A percentile compares a stretch with the other conserved stretches of the same genome.
phyloP scores from a whole-genome alignment of 2,113 vertebrate species.

The Psittacus erithacus region DNA sequence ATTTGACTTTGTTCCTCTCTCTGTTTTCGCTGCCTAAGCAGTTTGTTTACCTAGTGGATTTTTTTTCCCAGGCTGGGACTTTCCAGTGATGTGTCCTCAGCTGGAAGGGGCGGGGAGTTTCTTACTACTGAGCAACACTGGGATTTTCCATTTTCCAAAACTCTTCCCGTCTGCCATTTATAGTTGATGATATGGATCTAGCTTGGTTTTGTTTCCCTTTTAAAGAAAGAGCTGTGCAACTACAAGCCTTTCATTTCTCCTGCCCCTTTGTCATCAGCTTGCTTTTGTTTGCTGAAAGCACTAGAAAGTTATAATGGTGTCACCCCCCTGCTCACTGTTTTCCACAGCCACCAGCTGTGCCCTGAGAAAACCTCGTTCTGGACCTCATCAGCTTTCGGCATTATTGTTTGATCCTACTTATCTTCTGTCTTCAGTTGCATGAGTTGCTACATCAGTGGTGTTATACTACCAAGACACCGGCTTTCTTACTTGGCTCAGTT shows the following conservation, averaged over 20 bases:
- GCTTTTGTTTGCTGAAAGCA: background rate
- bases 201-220: constrained; percentile 15
- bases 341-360: background rate
- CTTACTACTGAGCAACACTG: background rate
- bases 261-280: background rate
- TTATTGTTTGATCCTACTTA: background rate
- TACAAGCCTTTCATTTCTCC: background rate
- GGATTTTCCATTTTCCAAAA: constrained; percentile 49
- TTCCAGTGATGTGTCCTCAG: constrained; percentile 43
- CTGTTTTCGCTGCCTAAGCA: background rate
- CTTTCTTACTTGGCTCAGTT: background rate
- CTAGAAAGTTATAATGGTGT: background rate
- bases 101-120: constrained; percentile 11
- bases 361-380: background rate
- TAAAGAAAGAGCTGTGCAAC: background rate
- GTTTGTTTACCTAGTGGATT: constrained; percentile 18
- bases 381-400: background rate
- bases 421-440: background rate
- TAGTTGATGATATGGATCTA: background rate
- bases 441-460: background rate
- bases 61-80: constrained; percentile 30
- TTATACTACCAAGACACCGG: background rate
- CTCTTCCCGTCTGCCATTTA: background rate
- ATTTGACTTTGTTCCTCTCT: constrained; percentile 44
- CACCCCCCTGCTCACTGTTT: background rate